Base-by-base conservation (phyloP, 2,888 invertebrate species). In the Lasioglossum figueresi region DNA sequence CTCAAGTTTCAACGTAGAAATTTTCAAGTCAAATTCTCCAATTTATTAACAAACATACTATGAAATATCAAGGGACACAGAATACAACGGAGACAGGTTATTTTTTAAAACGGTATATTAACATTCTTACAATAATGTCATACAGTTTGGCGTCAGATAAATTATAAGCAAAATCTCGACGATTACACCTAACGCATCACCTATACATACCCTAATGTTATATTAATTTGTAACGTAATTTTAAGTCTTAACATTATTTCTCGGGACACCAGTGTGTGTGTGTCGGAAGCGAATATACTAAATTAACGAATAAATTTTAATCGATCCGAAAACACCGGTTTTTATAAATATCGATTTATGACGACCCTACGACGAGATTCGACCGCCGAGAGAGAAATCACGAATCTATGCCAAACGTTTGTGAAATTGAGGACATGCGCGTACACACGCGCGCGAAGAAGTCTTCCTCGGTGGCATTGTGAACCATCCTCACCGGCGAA, bases 391-490 rank as follows among this genome's bases (percentile, higher is more conserved):
- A 89, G 94, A 93, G 93, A 94, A 94, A 94, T 94, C 92, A 89
- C 88, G 91, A 92, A 94, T 94, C 92, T 93, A 92, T 93, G 93
- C 93, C 93, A 92, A 93, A 93, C 92, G 91, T 92, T 93, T 92
- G 93, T 93, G 94, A 94, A 94, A 94, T 94, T 93, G 94, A 93
- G 94, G 94, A 93, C 93, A 86, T 86, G 84, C 86, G 83, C 82
- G 80, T 82, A 87, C 76, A 78, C 75, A 79, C 70, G 68, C 79
- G 76, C 63, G 31, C 31, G 23, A 52, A 73, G 77, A 83, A 74
- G 76, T 82, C 83, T 85, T 84, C 76, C 80, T 70, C 70, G 74
- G 73, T 88, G 88, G 84, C 74, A 88, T 91, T 88, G 85, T 91
- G 88, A 79, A 82, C 74, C 82, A 80, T 87, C 83, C 82, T 76